phyloP scores from a whole-genome alignment of 1,140 invertebrate species.

The Meloidogyne floridensis region DNA sequence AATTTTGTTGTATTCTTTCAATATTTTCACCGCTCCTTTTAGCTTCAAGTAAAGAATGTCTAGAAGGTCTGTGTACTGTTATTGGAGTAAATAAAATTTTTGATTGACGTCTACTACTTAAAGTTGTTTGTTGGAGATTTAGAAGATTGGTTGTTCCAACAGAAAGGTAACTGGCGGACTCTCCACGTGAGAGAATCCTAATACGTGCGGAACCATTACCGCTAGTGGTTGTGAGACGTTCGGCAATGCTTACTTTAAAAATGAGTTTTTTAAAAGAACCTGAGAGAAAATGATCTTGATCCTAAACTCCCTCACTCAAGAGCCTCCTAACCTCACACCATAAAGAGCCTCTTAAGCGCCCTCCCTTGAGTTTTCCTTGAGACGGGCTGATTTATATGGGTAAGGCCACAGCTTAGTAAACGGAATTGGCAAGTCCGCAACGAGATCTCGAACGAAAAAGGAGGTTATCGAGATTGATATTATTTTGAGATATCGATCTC shows the following conservation, averaged over 20 bases:
- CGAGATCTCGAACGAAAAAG: too few species aligned
- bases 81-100: not conserved
- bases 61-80: not conserved
- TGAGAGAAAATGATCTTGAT: too few species aligned
- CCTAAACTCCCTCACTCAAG: too few species aligned
- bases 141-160: slow-evolving; percentile 10
- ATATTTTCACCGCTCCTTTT: not conserved
- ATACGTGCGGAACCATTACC: slow-evolving; percentile 6
- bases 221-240: not conserved
- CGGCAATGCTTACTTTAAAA: not conserved
- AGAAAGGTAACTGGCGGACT: slow-evolving; percentile 21
- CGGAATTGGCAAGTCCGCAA: too few species aligned
- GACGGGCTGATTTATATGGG: too few species aligned
- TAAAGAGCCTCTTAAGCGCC: too few species aligned
- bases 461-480: too few species aligned
- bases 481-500: too few species aligned
- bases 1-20: not conserved
- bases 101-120: not conserved
- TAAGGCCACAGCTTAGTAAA: too few species aligned
- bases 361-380: too few species aligned
- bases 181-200: slow-evolving; percentile 14
- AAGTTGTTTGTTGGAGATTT: not conserved
- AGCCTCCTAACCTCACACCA: too few species aligned
- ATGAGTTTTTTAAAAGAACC: too few species aligned
- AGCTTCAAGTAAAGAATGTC: slow-evolving; percentile 2